phyloP scores from a whole-genome alignment of 2,113 vertebrate genomes.

The Varanus komodoensis region DNA sequence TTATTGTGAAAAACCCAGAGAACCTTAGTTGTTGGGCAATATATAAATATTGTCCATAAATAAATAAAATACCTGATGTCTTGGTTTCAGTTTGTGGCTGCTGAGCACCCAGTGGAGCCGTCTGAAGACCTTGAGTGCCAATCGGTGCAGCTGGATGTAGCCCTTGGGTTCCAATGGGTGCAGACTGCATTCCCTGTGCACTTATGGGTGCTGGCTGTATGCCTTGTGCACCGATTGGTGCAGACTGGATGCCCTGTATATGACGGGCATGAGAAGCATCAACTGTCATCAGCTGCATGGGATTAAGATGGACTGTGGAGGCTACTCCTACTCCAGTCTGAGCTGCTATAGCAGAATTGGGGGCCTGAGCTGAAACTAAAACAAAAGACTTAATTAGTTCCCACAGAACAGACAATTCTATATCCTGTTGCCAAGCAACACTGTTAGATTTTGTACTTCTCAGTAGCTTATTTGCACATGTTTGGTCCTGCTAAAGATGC shows the following conservation, averaged over 20 bases:
- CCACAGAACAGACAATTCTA: fast-evolving
- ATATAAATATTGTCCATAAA: neutral
- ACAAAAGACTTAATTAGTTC: neutral
- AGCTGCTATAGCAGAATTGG: constrained; percentile 91
- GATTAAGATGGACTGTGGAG: constrained; percentile 95
- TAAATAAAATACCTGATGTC: constrained; percentile 81
- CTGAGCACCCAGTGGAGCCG: constrained; percentile 82
- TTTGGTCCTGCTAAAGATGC: neutral
- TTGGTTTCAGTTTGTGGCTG: constrained; percentile 88
- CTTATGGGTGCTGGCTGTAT: constrained; percentile 90
- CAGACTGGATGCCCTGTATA: constrained; percentile 90
- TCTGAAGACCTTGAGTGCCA: constrained; percentile 88
- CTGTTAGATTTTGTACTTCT: neutral
- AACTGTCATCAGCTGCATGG: constrained; percentile 97
- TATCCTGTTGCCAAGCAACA: neutral
- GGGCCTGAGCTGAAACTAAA: constrained; percentile 92
- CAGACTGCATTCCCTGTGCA: constrained; percentile 91
- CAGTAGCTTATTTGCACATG: neutral
- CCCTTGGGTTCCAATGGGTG: constrained; percentile 89
- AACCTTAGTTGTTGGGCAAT: neutral
- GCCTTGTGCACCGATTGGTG: constrained; percentile 91
- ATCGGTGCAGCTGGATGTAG: constrained; percentile 89
- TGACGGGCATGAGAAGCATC: constrained; percentile 86
- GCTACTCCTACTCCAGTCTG: constrained; percentile 92
- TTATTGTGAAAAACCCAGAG: neutral